phyloP scores from a whole-genome alignment of 1,140 invertebrate species.

The Holcopasites calliopsidis region DNA sequence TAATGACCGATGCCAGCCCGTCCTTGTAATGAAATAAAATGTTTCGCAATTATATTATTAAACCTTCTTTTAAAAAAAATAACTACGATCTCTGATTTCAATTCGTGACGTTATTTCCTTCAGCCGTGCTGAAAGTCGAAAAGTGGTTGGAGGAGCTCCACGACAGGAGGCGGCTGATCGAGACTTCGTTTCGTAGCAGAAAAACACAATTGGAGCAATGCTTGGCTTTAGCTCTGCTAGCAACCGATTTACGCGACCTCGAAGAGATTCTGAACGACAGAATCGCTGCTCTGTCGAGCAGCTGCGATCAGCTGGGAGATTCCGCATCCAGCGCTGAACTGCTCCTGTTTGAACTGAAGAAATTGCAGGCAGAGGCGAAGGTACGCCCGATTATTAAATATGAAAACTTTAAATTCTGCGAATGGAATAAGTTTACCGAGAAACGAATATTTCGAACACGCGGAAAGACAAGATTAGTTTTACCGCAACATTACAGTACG shows the following conservation, averaged over 20 bases:
- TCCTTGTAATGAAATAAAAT: not conserved
- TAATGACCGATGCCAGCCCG: too few species aligned
- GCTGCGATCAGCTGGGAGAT: conserved; percentile 82
- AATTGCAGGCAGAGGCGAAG: conserved; percentile 87
- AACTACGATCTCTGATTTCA: too few species aligned
- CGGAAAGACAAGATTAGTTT: too few species aligned
- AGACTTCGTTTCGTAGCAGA: conserved; percentile 86
- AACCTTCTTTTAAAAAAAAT: too few species aligned
- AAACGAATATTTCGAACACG: too few species aligned
- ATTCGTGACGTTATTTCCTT: too few species aligned
- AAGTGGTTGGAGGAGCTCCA: conserved; percentile 89
- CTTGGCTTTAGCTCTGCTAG: conserved; percentile 86
- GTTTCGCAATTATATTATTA: not conserved
- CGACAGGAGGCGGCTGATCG: conserved; percentile 86
- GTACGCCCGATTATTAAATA: conserved; percentile 76
- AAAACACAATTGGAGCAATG: conserved; percentile 89
- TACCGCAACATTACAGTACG: too few species aligned
- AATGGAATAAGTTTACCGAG: too few species aligned
- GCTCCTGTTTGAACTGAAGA: conserved; percentile 85
- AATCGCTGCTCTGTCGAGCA: conserved; percentile 75
- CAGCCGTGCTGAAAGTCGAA: conserved; percentile 86
- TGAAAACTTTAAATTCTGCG: too few species aligned
- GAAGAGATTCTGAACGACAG: conserved; percentile 81
- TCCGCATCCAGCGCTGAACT: conserved; percentile 86
- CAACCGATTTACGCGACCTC: conserved; percentile 86